Evolutionary conservation across 1,140 invertebrate genomes (phyloP).

Genomic region (Amphibalanus amphitrite): DNA sequence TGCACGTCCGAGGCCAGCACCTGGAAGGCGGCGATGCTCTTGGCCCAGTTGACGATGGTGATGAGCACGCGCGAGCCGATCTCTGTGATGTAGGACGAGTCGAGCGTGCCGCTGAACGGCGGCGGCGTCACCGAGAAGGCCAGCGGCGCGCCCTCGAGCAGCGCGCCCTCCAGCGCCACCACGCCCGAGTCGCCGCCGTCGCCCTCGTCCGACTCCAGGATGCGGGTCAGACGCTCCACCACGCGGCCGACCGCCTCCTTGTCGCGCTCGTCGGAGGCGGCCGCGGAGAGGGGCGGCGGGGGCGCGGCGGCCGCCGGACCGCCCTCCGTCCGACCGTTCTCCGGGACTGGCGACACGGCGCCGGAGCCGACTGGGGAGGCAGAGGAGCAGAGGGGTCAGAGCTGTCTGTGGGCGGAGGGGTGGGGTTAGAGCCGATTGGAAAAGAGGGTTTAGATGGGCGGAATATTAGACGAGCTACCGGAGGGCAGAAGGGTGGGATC

Average conservation of each 20-base stretch:
- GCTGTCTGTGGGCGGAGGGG: too few species aligned
- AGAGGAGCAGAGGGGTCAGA: too few species aligned
- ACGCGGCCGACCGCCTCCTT: constrained; percentile 2
- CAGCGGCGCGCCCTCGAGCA: background rate
- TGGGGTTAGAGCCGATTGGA: too few species aligned
- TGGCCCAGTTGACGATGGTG: constrained; percentile 5
- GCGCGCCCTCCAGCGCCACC: background rate
- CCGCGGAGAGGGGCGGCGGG: too few species aligned
- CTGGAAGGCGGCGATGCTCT: constrained; percentile 4
- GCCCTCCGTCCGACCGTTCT: background rate
- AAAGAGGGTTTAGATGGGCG: too few species aligned
- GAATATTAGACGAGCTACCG: too few species aligned
- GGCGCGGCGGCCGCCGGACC: background rate
- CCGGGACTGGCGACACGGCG: background rate
- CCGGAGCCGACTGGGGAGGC: too few species aligned
- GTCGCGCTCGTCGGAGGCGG: background rate
- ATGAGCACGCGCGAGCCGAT: constrained; percentile 4
- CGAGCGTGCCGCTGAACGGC: background rate
- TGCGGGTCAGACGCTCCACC: constrained; percentile 1
- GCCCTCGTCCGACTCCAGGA: background rate
- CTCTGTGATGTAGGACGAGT: constrained; percentile 6
- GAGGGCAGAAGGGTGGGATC: too few species aligned
- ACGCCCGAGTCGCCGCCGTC: background rate
- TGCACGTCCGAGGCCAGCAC: background rate
- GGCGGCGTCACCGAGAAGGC: background rate